Conservation (phyloP, 2,888 invertebrate species). For the Pyrocoelia pectoralis region DNA sequence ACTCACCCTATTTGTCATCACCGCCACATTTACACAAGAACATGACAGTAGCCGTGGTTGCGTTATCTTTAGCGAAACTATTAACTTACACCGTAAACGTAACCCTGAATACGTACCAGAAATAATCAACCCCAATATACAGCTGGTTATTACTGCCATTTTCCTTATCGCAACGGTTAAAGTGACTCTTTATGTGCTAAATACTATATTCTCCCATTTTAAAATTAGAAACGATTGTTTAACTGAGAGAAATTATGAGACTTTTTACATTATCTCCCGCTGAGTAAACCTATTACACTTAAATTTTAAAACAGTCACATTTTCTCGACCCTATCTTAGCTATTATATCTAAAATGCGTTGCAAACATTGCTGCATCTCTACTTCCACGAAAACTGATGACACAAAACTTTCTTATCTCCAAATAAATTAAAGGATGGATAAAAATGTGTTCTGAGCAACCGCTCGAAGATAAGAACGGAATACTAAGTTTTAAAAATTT, state of each 20-base stretch:
- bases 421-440: slow-evolving; percentile 52
- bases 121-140: slow-evolving; percentile 42
- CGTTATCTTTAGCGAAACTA: slow-evolving; percentile 36
- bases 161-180: slow-evolving; percentile 50
- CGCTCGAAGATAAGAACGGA: slow-evolving; percentile 38
- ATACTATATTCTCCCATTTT: slow-evolving; percentile 53
- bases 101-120: slow-evolving; percentile 35
- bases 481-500: slow-evolving; percentile 33
- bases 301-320: slow-evolving; percentile 61
- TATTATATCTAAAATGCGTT: slow-evolving; percentile 58
- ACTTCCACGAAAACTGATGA: slow-evolving; percentile 56
- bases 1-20: slow-evolving; percentile 53
- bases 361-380: slow-evolving; percentile 53
- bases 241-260: slow-evolving; percentile 56
- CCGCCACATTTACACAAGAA: slow-evolving; percentile 37
- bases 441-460: slow-evolving; percentile 40
- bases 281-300: slow-evolving; percentile 59
- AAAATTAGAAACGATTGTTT: slow-evolving; percentile 58
- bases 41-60: slow-evolving; percentile 34
- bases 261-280: slow-evolving; percentile 56
- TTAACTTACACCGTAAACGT: slow-evolving; percentile 36
- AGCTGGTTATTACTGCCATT: slow-evolving; percentile 46
- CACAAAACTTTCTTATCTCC: slow-evolving; percentile 58
- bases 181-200: slow-evolving; percentile 55
- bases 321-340: slow-evolving; percentile 57